A percentile compares a stretch with the other conserved stretches of the same genome.
Evolutionary conservation across 2,113 vertebrate genomes (phyloP).

Genomic region (Psammodynastes pulverulentus): DNA sequence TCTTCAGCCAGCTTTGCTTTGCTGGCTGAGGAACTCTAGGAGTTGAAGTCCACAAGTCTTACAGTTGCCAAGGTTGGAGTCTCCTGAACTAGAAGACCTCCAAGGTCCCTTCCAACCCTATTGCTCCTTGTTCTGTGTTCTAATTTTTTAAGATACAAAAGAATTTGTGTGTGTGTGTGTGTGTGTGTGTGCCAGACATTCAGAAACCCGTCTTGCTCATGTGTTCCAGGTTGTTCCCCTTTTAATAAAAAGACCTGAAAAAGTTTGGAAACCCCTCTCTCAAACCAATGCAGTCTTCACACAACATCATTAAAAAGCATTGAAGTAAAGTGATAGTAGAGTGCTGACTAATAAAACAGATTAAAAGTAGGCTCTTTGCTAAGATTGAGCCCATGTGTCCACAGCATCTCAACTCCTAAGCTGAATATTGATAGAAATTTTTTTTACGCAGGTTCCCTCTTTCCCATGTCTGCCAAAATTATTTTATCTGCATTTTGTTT

Average conservation of each 20-base stretch:
- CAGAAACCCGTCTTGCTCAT: background rate
- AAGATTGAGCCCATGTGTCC: background rate
- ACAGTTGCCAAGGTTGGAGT: no score
- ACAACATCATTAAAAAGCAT: background rate
- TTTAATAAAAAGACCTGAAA: background rate
- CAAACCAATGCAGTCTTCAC: background rate
- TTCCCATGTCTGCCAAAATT: background rate
- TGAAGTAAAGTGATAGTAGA: background rate
- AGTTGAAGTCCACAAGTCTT: no score
- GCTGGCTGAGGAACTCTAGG: no score
- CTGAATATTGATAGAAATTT: background rate
- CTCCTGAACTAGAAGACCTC: no score
- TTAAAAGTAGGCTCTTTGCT: background rate
- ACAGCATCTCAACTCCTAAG: background rate
- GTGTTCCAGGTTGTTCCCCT: background rate
- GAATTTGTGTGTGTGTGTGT: no score
- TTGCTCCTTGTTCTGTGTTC: no score
- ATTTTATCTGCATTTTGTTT: background rate
- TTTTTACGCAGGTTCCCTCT: background rate
- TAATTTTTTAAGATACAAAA: background rate
- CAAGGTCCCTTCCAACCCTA: no score
- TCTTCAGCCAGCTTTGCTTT: no score
- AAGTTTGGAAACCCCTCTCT: background rate
- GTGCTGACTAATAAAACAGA: background rate
- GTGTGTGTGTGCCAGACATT: background rate